Evolutionary conservation across 53 echinoderm and acorn worm species (phyloP), one percentile per base, ranked within the genome.

Genomic region (Luidia sarsii): DNA sequence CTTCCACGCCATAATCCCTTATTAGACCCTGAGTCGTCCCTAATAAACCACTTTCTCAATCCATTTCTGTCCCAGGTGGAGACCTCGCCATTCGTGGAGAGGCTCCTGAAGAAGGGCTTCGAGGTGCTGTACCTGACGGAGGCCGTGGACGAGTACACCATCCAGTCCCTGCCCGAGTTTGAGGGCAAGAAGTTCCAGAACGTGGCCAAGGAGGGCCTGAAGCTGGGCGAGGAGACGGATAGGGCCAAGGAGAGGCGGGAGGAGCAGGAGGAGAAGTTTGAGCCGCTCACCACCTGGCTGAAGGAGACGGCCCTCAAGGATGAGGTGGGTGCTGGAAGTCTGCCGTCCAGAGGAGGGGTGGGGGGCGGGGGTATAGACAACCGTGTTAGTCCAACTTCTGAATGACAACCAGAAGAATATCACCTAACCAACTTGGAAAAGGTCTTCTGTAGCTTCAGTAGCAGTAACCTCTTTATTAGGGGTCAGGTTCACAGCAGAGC

Each of bases 141-240:
- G 81, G 83, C 96, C 13, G 96, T 96, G n/a, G 96, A 96, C 71
- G 96, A 95, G 48, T 96, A 96, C 89, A 93, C 93, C 87, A 91
- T 96, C 68, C 96, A 96, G 74, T 96, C 96, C 19, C 75, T 96
- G 37, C 96, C 96, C 6, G 96, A 93, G 77, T 96, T 88, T 93
- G 96, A 96, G 63, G 96, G 96, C 66, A 96, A 96, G 85, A 96
- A 95, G 71, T 96, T 96, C 84, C 93, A 93, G 83, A 96, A 96
- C n/a, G 92, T 93, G 30, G 96, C 96, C 68, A 93, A 96, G 80
- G 96, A 96, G 70, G 96, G 93, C 6, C 81, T 96, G 60, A 91
- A 86, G 77, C 48, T 96, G 9, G 92, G 92, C 6, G 93, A 91
- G 37, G 91, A 96, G 70, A 90, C 96, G 0, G 96, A 96, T 7